Percentiles rank a stretch among this genome's conserved stretches.
Conservation (phyloP, 2,797 vertebrate species). For the Cynopterus sphinx region DNA sequence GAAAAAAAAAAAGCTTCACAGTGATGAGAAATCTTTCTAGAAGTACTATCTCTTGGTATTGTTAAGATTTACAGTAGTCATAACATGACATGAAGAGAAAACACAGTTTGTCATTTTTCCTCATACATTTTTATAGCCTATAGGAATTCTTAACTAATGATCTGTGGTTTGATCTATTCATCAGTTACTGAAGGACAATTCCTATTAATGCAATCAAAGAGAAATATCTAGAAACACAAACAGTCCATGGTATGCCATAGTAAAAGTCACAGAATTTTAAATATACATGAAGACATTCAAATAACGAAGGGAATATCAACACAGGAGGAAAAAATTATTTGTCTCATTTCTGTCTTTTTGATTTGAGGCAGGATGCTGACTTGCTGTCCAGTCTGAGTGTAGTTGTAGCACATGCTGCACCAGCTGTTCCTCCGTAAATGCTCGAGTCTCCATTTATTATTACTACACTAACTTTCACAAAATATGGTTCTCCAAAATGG, state of each 20-base stretch:
- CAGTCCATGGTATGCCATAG: neutral
- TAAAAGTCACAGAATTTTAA: slow-evolving; percentile 17
- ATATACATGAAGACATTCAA: neutral
- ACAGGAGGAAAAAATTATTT: neutral
- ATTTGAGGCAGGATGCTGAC: neutral
- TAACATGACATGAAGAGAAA: neutral
- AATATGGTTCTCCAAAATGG: neutral
- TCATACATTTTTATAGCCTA: neutral
- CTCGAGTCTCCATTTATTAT: neutral
- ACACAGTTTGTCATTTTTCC: neutral
- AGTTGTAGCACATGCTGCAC: rapidly evolving
- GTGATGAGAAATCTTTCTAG: neutral
- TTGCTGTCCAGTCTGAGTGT: neutral
- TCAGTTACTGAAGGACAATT: neutral
- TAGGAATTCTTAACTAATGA: neutral
- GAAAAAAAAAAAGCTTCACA: neutral
- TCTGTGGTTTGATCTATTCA: neutral
- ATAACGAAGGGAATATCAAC: neutral
- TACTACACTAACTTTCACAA: neutral
- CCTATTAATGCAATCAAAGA: neutral
- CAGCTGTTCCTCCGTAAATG: neutral
- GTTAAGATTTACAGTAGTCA: neutral
- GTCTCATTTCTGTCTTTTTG: neutral
- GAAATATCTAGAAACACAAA: slow-evolving; percentile 24
- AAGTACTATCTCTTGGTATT: neutral